These are phyloP conservation scores for Agapornis roseicollis DNA, from an alignment of 2,113 vertebrate genomes.

Conservation along the genomic window DNA sequence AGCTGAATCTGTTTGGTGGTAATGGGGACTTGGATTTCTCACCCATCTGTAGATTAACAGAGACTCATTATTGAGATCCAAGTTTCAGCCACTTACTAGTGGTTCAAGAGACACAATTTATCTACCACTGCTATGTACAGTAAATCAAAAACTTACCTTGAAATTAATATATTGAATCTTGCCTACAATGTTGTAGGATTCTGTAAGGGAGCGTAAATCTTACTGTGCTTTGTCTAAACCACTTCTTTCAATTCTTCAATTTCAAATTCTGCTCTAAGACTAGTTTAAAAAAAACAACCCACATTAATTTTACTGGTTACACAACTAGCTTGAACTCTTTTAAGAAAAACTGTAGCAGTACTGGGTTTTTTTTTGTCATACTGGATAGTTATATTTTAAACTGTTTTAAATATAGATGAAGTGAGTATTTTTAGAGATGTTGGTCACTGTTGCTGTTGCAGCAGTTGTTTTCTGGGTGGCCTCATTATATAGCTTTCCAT, in stretches of 20 bases:
- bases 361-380: background rate
- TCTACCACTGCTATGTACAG: background rate
- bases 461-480: background rate
- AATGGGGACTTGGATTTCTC: background rate
- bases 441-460: background rate
- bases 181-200: background rate
- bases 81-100: background rate
- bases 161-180: background rate
- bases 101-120: background rate
- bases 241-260: too few species aligned
- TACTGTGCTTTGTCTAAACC: background rate
- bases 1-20: background rate
- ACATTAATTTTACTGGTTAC: background rate
- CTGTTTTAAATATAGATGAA: background rate
- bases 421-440: background rate
- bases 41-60: background rate
- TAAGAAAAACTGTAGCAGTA: background rate
- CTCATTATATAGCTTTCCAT: background rate
- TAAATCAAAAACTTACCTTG: background rate
- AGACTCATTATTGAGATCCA: background rate
- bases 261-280: background rate
- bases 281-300: background rate
- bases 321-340: background rate
- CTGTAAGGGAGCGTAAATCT: background rate
- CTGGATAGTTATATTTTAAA: background rate